Percentiles rank a stretch among this genome's conserved stretches.
These are phyloP conservation scores for Clepsis dumicolana DNA, from an alignment of 2,888 invertebrate genomes.

Conservation along the genomic window DNA sequence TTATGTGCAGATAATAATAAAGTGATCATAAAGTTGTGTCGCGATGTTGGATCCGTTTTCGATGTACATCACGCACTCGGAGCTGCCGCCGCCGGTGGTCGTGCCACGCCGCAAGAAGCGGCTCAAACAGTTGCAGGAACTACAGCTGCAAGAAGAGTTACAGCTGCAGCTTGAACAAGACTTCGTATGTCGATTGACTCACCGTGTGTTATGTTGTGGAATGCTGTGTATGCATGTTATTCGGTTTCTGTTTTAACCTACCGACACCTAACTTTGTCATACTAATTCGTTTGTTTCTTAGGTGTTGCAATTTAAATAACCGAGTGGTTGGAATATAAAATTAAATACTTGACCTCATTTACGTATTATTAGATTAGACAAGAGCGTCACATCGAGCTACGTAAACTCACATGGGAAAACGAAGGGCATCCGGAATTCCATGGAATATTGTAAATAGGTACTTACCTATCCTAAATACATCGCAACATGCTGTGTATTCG, in stretches of 20 bases:
- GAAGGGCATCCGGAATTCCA: conserved; percentile 25
- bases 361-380: conserved; percentile 37
- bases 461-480: too few relatives aligned
- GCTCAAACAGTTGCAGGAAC: conserved; percentile 70
- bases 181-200: conserved; percentile 33
- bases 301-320: conserved; percentile 9
- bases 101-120: conserved; percentile 80
- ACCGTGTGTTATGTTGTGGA: conserved; percentile 37
- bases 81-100: conserved; percentile 75
- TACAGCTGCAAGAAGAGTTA: conserved; percentile 58
- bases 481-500: too few relatives aligned
- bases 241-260: conserved; percentile 25
- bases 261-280: conserved; percentile 19
- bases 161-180: conserved; percentile 49
- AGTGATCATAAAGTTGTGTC: conserved; percentile 58
- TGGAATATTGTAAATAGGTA: background rate
- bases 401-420: conserved; percentile 26
- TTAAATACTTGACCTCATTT: conserved; percentile 33
- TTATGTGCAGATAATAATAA: conserved; percentile 50
- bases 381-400: conserved; percentile 31
- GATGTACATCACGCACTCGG: conserved; percentile 78
- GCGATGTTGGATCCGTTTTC: conserved; percentile 76
- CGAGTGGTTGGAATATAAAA: conserved; percentile 2
- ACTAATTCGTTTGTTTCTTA: background rate
- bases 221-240: conserved; percentile 36